Base-by-base conservation (phyloP, 2,113 vertebrate genomes). In the Strix uralensis region DNA sequence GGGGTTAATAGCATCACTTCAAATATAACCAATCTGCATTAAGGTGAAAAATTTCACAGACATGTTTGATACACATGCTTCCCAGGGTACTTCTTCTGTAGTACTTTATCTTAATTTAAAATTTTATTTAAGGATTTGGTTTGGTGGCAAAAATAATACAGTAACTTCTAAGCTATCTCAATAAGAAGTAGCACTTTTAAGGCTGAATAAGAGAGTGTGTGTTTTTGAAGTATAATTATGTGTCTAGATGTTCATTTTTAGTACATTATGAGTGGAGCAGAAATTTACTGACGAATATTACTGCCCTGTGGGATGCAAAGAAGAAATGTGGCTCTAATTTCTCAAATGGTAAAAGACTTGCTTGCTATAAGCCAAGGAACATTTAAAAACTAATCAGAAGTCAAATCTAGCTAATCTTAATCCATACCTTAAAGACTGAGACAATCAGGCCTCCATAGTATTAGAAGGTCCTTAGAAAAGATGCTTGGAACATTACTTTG, bases 21-120 rank as follows among this genome's bases (percentile, higher is more conserved):
- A 97, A 95, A 94, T 72, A 85, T 66, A 97, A 88, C 63, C 57
- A n/a, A 88, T 95, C 83, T 95, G 66, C 90, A 96, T 92, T 88
- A 91, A 94, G 94, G 86, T 95, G 88, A 83, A 96, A 86, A 2
- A 9, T 81, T 90, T 96, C 92, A 91, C 88, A 84, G 95, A 62
- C 61, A 66, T 29, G 55, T 86, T 88, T 96, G 83, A 72, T 91
- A 69, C 36, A 86, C 81, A 71, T 26, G 42, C 55, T 88, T 95
- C 94, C 81, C 88, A 81, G 91, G 86, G 84, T 85, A 81, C 47
- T 71, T 90, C 84, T 94, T 95, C 90, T 83, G 72, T 40, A 82
- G 82, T 66, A 49, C 78, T 96, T 97, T 71, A 97, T 96, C 94
- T 96, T 96, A 73, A 96, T 97, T 96, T 92, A 93, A 96, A 91